Conservation (phyloP, 2,888 invertebrate species). For the Ornithoptera alexandrae region DNA sequence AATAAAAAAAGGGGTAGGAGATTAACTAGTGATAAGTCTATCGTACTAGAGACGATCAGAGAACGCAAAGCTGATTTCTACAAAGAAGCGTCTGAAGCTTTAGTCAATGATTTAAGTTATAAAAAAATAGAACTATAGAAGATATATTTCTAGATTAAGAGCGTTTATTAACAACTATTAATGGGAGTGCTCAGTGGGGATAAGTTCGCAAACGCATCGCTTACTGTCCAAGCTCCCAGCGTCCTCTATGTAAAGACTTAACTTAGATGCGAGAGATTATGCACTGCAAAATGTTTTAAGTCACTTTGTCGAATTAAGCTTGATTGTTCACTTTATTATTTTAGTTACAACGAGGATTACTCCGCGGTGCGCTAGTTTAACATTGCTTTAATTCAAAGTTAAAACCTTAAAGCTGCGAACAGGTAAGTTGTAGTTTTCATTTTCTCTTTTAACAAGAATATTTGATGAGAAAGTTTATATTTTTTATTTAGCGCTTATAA, state of each 20-base stretch:
- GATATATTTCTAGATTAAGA: too few species aligned
- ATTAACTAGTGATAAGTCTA: too few species aligned
- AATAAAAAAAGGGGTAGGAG: too few species aligned
- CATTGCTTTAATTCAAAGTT: slow-evolving; percentile 12
- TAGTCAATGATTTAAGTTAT: too few species aligned
- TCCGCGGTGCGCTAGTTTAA: slow-evolving; percentile 12
- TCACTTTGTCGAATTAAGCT: slow-evolving; percentile 33
- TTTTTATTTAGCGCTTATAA: too few species aligned
- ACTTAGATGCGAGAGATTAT: slow-evolving; percentile 48
- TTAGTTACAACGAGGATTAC: slow-evolving; percentile 23
- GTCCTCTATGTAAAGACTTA: slow-evolving; percentile 50
- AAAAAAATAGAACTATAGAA: too few species aligned
- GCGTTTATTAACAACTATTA: too few species aligned
- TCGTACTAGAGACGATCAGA: too few species aligned
- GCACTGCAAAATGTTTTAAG: slow-evolving; percentile 44
- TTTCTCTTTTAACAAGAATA: background rate
- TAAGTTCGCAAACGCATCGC: slow-evolving; percentile 3
- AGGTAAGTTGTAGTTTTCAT: slow-evolving; percentile 3
- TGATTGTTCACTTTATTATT: slow-evolving; percentile 24
- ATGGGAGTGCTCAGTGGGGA: background rate
- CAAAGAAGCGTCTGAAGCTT: too few species aligned
- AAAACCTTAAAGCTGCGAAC: slow-evolving; percentile 4
- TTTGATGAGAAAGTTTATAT: too few species aligned
- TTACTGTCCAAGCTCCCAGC: slow-evolving; percentile 39
- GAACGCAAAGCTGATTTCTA: too few species aligned